These are phyloP conservation scores for Dasyprocta punctata DNA, from an alignment of 2,113 vertebrate genomes.

Conservation along the genomic window DNA sequence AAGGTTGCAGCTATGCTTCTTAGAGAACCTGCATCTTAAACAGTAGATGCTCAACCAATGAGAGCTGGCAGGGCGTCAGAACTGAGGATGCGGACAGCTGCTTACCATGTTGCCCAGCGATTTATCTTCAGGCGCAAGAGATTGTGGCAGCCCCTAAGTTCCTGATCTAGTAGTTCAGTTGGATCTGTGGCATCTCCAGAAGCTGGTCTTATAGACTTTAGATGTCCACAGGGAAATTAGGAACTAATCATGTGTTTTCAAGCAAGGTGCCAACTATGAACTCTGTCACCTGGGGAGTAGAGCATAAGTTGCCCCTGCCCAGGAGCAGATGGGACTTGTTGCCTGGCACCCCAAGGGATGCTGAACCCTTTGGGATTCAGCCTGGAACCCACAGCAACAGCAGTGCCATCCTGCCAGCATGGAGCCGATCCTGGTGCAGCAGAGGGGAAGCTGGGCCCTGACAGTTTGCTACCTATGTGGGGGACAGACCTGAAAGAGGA, in stretches of 20 bases:
- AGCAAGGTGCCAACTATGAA: neutral
- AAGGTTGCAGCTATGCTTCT: neutral
- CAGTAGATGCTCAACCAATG: fast-evolving
- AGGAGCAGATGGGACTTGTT: fast-evolving
- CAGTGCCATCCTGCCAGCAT: fast-evolving
- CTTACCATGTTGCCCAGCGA: constrained; percentile 48
- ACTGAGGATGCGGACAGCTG: neutral
- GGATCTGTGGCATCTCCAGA: neutral
- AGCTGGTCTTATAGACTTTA: neutral
- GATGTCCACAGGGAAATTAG: neutral
- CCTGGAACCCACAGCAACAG: neutral
- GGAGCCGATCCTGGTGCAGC: neutral
- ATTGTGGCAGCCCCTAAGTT: neutral
- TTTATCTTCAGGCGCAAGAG: neutral
- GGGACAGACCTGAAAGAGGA: neutral
- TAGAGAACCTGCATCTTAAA: neutral
- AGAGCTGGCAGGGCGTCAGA: neutral
- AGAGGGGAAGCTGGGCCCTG: neutral
- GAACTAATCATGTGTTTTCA: neutral
- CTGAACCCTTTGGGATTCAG: neutral
- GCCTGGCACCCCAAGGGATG: neutral
- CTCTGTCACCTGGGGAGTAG: neutral
- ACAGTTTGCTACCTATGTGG: fast-evolving
- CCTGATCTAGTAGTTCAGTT: fast-evolving
- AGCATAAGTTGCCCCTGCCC: neutral